Conservation (phyloP, 2,797 vertebrate genomes). For the Pangasius krempfi region DNA sequence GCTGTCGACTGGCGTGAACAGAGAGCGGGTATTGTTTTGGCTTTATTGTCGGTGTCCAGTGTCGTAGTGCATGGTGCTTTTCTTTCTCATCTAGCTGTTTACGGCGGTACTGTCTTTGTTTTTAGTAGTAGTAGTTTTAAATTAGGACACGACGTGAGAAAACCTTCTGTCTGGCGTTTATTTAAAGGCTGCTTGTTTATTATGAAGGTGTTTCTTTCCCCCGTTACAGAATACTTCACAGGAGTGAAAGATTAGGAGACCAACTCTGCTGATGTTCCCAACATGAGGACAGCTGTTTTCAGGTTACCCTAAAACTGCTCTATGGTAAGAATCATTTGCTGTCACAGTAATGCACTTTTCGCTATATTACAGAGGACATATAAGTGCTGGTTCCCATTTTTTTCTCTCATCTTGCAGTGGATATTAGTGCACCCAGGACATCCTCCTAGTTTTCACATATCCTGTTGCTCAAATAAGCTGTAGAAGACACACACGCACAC, state of each 20-base stretch:
- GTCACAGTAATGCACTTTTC: background rate
- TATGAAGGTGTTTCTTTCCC: background rate
- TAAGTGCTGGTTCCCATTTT: background rate
- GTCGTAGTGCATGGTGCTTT: background rate
- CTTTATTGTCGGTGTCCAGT: background rate
- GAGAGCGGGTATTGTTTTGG: background rate
- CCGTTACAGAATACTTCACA: constrained; percentile 29
- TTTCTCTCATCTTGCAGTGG: background rate
- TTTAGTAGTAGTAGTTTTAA: background rate
- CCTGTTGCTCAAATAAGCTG: background rate
- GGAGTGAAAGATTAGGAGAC: constrained; percentile 6
- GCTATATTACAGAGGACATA: background rate
- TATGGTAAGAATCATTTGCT: constrained; percentile 37
- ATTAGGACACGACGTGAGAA: background rate
- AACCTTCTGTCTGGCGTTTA: background rate
- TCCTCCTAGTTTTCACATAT: background rate
- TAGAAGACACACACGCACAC: background rate
- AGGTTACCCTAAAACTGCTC: constrained; percentile 30
- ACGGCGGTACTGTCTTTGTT: background rate
- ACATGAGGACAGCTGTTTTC: constrained; percentile 38
- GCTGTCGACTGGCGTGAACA: background rate
- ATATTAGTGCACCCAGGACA: too few species aligned
- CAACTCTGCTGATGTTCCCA: constrained; percentile 25
- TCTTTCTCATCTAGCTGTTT: background rate
- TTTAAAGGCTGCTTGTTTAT: background rate